Percentiles rank a stretch among this genome's conserved stretches.
These are phyloP conservation scores for Chrysochloris asiatica DNA, from an alignment of 2,113 vertebrate genomes.

Conservation along the genomic window DNA sequence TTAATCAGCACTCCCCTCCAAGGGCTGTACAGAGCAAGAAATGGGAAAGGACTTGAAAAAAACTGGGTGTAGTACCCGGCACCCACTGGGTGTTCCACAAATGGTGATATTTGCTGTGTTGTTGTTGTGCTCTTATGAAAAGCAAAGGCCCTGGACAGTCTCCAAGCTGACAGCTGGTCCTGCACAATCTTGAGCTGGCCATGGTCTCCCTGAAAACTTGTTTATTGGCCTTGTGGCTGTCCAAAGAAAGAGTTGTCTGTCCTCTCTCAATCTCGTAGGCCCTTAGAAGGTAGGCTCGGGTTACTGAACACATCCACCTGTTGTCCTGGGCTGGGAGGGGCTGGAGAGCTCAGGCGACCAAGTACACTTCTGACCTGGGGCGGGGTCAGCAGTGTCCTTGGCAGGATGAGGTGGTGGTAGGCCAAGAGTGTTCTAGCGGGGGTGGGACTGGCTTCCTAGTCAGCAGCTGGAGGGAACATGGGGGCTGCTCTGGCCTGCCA, in stretches of 20 bases:
- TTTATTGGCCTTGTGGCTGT: slow-evolving; percentile 75
- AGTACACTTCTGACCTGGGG: slow-evolving; percentile 54
- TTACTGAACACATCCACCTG: slow-evolving; percentile 70
- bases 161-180: slow-evolving; percentile 28
- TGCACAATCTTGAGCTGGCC: slow-evolving; percentile 58
- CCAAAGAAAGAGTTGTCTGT: slow-evolving; percentile 78
- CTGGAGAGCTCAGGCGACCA: background rate
- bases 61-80: background rate
- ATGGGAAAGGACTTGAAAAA: background rate
- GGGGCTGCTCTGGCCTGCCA: background rate
- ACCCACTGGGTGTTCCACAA: background rate
- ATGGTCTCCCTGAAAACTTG: slow-evolving; percentile 72
- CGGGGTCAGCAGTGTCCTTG: slow-evolving; percentile 66
- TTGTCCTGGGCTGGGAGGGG: slow-evolving; percentile 10
- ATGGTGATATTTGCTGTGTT: too few species aligned
- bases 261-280: slow-evolving; percentile 68
- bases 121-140: background rate
- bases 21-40: background rate
- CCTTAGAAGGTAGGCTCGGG: slow-evolving; percentile 60
- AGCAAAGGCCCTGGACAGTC: slow-evolving; percentile 25
- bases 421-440: background rate
- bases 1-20: background rate
- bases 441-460: background rate
- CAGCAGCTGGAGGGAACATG: background rate
- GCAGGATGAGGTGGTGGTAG: slow-evolving; percentile 18